Evolutionary conservation across 2,888 invertebrate species (phyloP), one percentile per base, ranked within the genome.

Genomic region (Lepidonotus clava): DNA sequence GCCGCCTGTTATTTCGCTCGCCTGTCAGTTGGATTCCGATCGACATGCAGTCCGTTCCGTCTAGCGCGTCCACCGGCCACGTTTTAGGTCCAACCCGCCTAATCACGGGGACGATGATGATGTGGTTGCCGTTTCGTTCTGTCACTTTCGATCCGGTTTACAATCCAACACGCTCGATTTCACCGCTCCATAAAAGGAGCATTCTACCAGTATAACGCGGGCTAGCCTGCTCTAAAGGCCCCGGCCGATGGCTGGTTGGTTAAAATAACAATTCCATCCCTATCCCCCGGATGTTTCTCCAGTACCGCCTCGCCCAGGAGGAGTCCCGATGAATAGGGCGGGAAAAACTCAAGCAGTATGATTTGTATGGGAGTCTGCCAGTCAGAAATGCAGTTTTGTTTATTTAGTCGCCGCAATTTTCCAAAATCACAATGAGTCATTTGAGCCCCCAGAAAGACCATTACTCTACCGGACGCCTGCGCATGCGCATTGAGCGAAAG

Each of bases 71-170:
- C 36, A 1, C 36, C 4, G 71, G 71, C 71, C 71, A 38, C 71
- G 71, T 71, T 71, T 71, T 71, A 71, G 61, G 24, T 32, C 11
- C 61, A 61, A 61, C 61, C 61, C 61, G 61, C 28, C 71, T 71
- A 71, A 71, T 71, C 71, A 38, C 71, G 4, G 71, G 71, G 71
- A 34, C 34, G 71, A 11, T 71, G 71, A 71, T 71, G 71, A 71
- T 71, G 71, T 71, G 71, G 71, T 71, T 38, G 71, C 38, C 71
- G 71, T 71, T 71, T 71, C 71, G 71, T 71, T 71, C 71, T 71
- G 71, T 71, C 71, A 71, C 71, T 71, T 71, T 71, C 71, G 71
- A 71, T 71, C 71, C 36, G 71, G 71, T 71, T 71, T 71, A 71
- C 71, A 71, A 71, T 71, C 71, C 71, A 14, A 38, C 71, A 71